Base-by-base conservation (phyloP, 2,797 vertebrate genomes). In the Takifugu ocellatus region DNA sequence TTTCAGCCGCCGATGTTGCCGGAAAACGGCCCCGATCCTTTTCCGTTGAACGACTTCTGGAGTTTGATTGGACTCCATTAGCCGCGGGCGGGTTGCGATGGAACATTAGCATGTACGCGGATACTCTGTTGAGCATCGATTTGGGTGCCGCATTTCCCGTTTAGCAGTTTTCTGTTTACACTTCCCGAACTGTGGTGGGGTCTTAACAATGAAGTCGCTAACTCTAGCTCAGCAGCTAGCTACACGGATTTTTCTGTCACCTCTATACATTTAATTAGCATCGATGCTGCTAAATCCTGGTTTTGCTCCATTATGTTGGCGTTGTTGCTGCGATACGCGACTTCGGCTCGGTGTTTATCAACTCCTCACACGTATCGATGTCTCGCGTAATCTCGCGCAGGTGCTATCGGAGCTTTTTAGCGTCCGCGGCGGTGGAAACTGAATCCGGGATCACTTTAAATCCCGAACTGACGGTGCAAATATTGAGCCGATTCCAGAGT, bases 31-130 rank as follows among this genome's bases (percentile, higher is more conserved):
- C 74, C 68, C 1, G 5, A 33, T 2, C 33, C 33, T 83, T 82
- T 88, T 89, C 87, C 66, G 83, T 81, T 81, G 79, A 85, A 87
- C 88, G 80, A 85, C 85, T 74, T 36, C 54, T 59, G 68, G 74
- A 70, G 72, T 75, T 86, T 71, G 74, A 90, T 90, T 88, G 86
- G 87, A 76, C 78, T 81, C 78, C 86, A 88, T 91, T 90, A 91
- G 89, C 84, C 74, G 61, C 86, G 89, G 83, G 86, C 46, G 70
- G 68, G 84, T 84, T 81, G 76, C 85, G 68, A 79, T 77, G 79
- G 84, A 92, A 61, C 29, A 64, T 75, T 63, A 66, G 63, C 63
- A 68, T 77, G 62, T 74, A 66, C 78, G 83, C 59, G 49, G 66
- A 4, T 29, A 29, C 75, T 83, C 79, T 72, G 66, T 79, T 72